Evolutionary conservation across 2,797 vertebrate species (phyloP).

Genomic region (Mormyrus hasselquistii): DNA sequence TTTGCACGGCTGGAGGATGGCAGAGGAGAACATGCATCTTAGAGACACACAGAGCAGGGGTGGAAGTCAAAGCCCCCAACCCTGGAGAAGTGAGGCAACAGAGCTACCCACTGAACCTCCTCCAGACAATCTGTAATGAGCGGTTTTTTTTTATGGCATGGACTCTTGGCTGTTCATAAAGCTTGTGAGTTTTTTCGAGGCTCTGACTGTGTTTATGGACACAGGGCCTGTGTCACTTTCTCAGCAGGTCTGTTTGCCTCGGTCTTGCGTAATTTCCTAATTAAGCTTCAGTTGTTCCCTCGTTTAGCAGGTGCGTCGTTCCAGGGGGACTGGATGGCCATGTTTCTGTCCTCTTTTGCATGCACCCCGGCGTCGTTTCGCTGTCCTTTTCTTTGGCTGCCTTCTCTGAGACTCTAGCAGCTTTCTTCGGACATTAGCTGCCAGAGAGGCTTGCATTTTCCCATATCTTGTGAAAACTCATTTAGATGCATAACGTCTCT

Average conservation of each 20-base stretch:
- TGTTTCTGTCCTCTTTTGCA: neutral
- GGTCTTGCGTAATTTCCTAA: neutral
- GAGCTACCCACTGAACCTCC: neutral
- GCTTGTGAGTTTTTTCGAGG: conserved; percentile 9
- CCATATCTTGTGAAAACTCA: conserved; percentile 45
- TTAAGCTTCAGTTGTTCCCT: neutral
- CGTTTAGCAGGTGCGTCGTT: neutral
- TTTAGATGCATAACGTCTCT: conserved; percentile 61
- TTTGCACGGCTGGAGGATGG: neutral
- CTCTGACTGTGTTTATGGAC: neutral
- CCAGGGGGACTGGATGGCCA: neutral
- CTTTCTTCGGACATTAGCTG: conserved; percentile 42
- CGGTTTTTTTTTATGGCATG: conserved; percentile 31
- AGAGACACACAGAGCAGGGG: neutral
- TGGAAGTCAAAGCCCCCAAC: neutral
- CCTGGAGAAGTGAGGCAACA: neutral
- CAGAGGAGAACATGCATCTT: neutral
- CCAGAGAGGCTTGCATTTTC: conserved; percentile 47
- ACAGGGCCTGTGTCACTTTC: neutral
- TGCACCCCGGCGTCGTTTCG: neutral
- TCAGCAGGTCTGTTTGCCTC: neutral
- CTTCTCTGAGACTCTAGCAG: conserved; percentile 45
- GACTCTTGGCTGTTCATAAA: conserved; percentile 38
- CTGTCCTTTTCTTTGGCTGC: neutral
- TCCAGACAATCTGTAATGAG: conserved; percentile 35